phyloP scores from a whole-genome alignment of 2,113 vertebrate genomes.

The Neoarius graeffei region DNA sequence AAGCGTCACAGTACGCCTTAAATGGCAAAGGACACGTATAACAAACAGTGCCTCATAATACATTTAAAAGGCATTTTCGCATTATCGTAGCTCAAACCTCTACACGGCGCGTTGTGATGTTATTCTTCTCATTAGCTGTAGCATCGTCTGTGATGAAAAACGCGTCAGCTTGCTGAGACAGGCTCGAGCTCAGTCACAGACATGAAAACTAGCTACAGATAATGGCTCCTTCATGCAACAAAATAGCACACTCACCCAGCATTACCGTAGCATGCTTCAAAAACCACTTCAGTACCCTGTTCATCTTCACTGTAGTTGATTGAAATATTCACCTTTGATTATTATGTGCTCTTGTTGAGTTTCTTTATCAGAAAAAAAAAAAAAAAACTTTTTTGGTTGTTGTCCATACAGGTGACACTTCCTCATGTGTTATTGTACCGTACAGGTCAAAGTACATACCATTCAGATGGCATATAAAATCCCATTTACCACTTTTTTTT shows the following conservation, averaged over 20 bases:
- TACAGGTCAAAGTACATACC: constrained; percentile 44
- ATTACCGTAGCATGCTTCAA: not conserved
- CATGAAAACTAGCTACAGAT: not conserved
- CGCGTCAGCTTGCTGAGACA: constrained; percentile 35
- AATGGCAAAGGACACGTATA: not conserved
- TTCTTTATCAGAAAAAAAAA: constrained; percentile 20
- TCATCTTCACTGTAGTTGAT: not conserved
- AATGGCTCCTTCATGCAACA: not conserved
- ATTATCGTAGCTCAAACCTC: not conserved
- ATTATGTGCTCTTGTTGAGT: not conserved
- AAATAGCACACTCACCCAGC: constrained; percentile 1
- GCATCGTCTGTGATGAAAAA: constrained; percentile 32
- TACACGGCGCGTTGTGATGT: not conserved
- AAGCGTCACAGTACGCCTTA: constrained; percentile 29
- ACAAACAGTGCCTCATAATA: not conserved
- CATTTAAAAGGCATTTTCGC: not conserved
- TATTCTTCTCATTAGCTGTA: not conserved
- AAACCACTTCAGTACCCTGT: not conserved
- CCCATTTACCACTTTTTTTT: not conserved
- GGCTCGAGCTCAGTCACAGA: not conserved
- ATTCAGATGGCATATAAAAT: not conserved
- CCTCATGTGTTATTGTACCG: constrained; percentile 30
- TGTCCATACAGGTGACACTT: constrained; percentile 2
- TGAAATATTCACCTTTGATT: not conserved
- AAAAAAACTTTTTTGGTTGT: not conserved